These are phyloP conservation scores for Sarcophaga peregrina DNA, from an alignment of 1,140 invertebrate genomes.

Conservation along the genomic window DNA sequence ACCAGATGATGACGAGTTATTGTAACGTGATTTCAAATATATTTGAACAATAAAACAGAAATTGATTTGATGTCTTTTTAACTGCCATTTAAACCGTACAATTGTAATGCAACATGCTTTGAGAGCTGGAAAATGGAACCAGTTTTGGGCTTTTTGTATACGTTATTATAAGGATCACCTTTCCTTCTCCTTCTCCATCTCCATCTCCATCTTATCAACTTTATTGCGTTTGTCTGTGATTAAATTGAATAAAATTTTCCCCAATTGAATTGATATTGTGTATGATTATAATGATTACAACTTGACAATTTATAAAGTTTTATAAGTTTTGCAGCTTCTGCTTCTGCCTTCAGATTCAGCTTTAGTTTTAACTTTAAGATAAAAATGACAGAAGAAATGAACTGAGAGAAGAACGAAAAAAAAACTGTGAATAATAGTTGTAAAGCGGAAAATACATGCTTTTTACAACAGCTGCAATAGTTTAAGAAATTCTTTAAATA, in stretches of 20 bases:
- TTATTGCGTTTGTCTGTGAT: neutral
- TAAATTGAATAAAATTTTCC: neutral
- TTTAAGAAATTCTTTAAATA: neutral
- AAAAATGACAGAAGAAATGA: no score
- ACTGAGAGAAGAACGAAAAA: neutral
- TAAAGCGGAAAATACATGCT: constrained; percentile 3
- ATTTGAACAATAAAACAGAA: neutral
- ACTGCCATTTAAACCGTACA: neutral
- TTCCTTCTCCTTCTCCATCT: neutral
- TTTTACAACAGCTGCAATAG: neutral
- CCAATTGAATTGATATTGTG: neutral
- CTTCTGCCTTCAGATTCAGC: neutral
- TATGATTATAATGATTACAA: neutral
- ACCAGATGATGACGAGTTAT: neutral
- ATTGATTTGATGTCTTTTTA: constrained; percentile 10
- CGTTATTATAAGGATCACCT: neutral
- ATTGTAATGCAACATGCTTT: neutral
- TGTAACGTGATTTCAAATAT: neutral
- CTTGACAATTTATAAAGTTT: neutral
- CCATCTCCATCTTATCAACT: no score
- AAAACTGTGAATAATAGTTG: neutral
- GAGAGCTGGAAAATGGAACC: neutral
- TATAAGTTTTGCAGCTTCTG: neutral
- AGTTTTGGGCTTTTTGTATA: neutral
- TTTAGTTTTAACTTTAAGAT: neutral